Base-by-base conservation (phyloP, 2,113 vertebrate species). In the Cettia cetti region DNA sequence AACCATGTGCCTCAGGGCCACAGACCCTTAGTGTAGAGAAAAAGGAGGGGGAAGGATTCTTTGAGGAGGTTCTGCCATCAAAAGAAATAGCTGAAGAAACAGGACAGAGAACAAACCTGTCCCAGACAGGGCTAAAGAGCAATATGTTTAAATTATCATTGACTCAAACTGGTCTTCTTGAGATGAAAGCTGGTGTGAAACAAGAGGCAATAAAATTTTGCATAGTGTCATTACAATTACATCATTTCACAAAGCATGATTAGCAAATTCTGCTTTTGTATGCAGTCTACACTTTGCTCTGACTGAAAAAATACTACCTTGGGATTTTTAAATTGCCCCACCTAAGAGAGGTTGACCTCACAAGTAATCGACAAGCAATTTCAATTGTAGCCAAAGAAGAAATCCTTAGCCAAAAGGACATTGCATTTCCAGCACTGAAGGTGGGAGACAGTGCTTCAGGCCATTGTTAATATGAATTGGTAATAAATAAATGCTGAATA, bases 371-470 rank as follows among this genome's bases (percentile, higher is more conserved):
- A 50, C 24, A 44, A 47, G 17, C 1, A 3, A 9, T n/a, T 65
- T 50, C 35, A 4, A 7, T 20, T 72, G 19, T 39, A 81, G 59
- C 37, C 39, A 72, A 47, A 23, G 12, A 24, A 64, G 14, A 6
- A 83, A 56, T 44, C 12, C 52, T 91, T 50, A 59, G 26, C 15
- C 52, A 92, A 89, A 66, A 37, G 21, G 37, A 86, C 27, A 16
- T 16, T 70, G 13, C 12, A 47, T 72, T 82, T 72, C 21, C 27
- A 68, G 0, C 0, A 0, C 37, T 79, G 75, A 28, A 82, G 28
- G 31, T 66, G 44, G 42, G 26, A 88, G 16, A 60, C 5, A 60
- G 19, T 35, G 30, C 40, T 87, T 69, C 60, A 53, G 53, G 2
- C 0, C 40, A 69, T 77, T 69, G 45, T 69, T 69, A 69, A n/a